Base-by-base conservation (phyloP, 2,888 invertebrate genomes). In the Nyleta sp. region DNA sequence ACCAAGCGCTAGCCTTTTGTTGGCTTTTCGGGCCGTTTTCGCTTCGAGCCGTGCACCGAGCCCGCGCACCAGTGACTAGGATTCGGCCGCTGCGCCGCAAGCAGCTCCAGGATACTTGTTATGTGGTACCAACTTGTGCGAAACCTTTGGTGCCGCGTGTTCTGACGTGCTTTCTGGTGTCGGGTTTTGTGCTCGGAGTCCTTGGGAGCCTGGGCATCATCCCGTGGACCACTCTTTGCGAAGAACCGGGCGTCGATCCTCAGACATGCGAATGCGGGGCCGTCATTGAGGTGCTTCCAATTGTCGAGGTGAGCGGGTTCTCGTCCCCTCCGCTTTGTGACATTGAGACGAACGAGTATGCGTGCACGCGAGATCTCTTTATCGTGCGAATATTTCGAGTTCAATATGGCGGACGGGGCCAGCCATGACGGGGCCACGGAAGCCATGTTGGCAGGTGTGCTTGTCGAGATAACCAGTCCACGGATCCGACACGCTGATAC, bases 401-500 rank as follows among this genome's bases (percentile, higher is more conserved):
- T 85, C 90, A 90, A 90, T 83, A 90, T 90, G 90, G 90, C 90
- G 83, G 87, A 84, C 84, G 86, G 83, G 87, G 87, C 87, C 87
- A 89, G 87, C 88, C 89, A 88, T 89, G 89, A 88, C 87, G 87
- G 86, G 85, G 83, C 88, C 87, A 90, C 90, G 90, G 90, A 88
- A 90, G 90, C 90, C 90, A 90, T 90, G 89, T 90, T 90, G 90
- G 90, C 90, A 90, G 90, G 90, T 90, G 90, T 89, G 90, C 83
- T 83, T 82, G 82, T 78, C 81, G 81, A 72, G 84, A 85, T 86
- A 85, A 85, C 84, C 84, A 85, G 84, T 84, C 82, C 80, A 53
- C 80, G 80, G 77, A 81, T 82, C 77, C 80, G 82, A 84, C 81
- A 82, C 81, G 80, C 78, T 77, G 80, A 84, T 81, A 82, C 81